Evolutionary conservation across 2,113 vertebrate species (phyloP).

Genomic region (Tachycineta bicolor): DNA sequence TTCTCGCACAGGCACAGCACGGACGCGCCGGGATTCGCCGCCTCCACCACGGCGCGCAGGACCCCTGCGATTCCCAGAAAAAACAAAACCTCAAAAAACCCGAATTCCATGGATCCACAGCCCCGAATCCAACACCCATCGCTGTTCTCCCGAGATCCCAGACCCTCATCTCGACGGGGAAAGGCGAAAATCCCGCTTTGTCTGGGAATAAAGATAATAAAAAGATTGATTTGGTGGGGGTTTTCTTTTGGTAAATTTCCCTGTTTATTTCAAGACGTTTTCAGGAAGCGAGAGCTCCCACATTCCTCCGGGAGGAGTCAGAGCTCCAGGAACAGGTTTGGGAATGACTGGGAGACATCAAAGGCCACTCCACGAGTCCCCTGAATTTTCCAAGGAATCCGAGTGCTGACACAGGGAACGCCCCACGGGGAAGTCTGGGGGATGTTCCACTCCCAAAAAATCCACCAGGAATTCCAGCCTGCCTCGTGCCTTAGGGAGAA

Average conservation of each 20-base stretch:
- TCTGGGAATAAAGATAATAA: too few relatives aligned
- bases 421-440: not conserved
- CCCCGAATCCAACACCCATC: not conserved
- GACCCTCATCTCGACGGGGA: accelerated
- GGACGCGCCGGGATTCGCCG: slow-evolving; percentile 81
- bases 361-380: accelerated
- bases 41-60: slow-evolving; percentile 83
- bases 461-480: not conserved
- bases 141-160: accelerated
- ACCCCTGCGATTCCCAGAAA: slow-evolving; percentile 74
- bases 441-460: not conserved
- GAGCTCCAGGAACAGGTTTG: not conserved
- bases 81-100: too few relatives aligned
- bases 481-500: not conserved
- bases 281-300: not conserved
- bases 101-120: accelerated
- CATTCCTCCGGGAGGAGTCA: not conserved
- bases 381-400: not conserved
- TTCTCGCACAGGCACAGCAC: slow-evolving; percentile 91
- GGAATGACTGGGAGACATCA: not conserved
- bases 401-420: not conserved
- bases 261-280: not conserved
- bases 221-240: too few relatives aligned
- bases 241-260: too few relatives aligned
- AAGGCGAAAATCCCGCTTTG: accelerated